Base-by-base conservation (phyloP, 2,888 invertebrate genomes). In the Eupsilia transversa region DNA sequence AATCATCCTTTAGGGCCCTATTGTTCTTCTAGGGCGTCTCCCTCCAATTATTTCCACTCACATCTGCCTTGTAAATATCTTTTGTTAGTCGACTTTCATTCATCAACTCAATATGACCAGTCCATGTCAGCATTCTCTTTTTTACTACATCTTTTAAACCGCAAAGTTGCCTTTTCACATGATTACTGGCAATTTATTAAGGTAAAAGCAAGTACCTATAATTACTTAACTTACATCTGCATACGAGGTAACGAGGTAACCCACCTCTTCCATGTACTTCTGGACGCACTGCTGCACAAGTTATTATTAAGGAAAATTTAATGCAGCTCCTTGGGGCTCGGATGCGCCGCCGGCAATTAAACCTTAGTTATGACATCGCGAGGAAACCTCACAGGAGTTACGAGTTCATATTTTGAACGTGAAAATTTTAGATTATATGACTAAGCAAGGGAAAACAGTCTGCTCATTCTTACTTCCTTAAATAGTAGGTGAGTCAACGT, bases 341-440 rank as follows among this genome's bases (percentile, higher is more conserved):
- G 89, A 89, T 86, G 89, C 79, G 84, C 88, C 80, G 79, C 75
- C 73, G 77, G 88, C 89, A 92, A 92, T 92, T 92, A 92, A 91
- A 89, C 85, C 89, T 91, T 91, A 91, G 91, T 92, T 91, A 92
- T 90, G 89, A 89, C 84, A 79, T 83, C 75, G 75, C 72, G 75
- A 73, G 79, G 79, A 82, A 82, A 80, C 73, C 67, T 52, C 35
- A 12, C 4, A 2, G 41, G 54, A 79, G 30, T 74, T 54, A 84
- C 23, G 76, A 33, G 33, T 12, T 3, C 12, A 20, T 57, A 35
- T 80, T 70, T 20, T 71, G 71, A 10, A 20, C 20, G 27, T 17
- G 6, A 30, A 56, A 1, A 20, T 30, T 30, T 3, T 56, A 7
- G 1, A 20, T 56, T 30, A 30, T 30, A 30, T 56, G 14, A 6